Evolutionary conservation across 2,113 vertebrate species (phyloP), one percentile per base, ranked within the genome.

Genomic region (Bungarus multicinctus): DNA sequence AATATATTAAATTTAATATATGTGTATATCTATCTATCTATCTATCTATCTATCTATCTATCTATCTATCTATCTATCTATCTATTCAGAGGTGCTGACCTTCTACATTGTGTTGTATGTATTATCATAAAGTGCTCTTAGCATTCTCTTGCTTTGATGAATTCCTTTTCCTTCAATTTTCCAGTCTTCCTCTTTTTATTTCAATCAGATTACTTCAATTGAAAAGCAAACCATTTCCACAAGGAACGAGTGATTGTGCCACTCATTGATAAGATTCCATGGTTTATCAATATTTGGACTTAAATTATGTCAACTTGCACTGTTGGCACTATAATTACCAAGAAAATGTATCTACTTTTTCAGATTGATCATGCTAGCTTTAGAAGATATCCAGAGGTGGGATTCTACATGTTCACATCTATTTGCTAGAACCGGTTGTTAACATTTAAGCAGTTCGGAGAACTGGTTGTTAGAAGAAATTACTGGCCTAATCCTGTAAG

Each of bases 161-260:
- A 93, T 93, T 96, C 92, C 43, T 92, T 10, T 55, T 87, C 43
- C 5, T 89, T 85, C 18, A 43, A 23, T 30, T 43, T 43, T 16
- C 74, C 95, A 92, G 0, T 55, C 20, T 88, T 89, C 9, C 23
- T n/a, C 91, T 93, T 9, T 20, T 89, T 1, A 0, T 50, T 93
- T 92, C 53, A 9, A 10, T 93, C 94, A 94, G 47, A 87, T 30
- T 74, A 47, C 50, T 94, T 93, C 64, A 89, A 92, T 3, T 69
- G 11, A 94, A 39, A 2, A 93, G 94, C 91, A 90, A 23, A 86
- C 2, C 52, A 2, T 50, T 55, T 27, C 10, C 50, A 69, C 54
- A 96, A 91, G 89, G 47, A 88, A 69, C 69, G 69, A 34, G 50
- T 91, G 60, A 22, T 90, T 45, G 4, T 90, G 55, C 69, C 88